phyloP scores from a whole-genome alignment of 2,113 vertebrate species.

The Lophura nycthemera region DNA sequence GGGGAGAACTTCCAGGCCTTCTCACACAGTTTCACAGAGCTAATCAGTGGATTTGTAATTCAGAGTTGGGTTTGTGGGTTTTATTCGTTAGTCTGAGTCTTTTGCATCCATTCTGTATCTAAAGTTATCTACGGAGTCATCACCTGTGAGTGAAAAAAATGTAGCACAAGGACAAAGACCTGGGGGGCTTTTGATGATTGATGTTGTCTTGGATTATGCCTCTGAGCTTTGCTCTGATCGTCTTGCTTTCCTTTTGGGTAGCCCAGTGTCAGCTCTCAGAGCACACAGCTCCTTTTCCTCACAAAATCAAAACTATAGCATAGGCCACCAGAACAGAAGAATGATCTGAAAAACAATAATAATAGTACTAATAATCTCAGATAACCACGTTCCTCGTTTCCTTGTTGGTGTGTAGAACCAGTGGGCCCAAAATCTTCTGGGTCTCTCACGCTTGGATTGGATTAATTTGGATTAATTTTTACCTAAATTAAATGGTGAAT shows the following conservation, averaged over 20 bases:
- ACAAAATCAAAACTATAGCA: neutral
- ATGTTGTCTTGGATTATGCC: neutral
- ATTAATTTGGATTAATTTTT: constrained; percentile 4
- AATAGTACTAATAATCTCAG: no score
- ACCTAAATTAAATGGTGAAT: neutral
- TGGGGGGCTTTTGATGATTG: neutral
- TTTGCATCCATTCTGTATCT: neutral
- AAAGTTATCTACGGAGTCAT: neutral
- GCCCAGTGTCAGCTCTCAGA: neutral
- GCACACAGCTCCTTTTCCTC: neutral
- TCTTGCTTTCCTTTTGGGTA: neutral
- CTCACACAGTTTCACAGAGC: neutral
- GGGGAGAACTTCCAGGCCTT: neutral
- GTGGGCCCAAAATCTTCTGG: neutral
- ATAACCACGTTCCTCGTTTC: neutral
- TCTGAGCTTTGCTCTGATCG: neutral
- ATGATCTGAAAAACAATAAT: neutral
- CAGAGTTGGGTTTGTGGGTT: neutral
- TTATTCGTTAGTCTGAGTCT: accelerated
- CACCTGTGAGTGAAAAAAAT: neutral
- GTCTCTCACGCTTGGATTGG: neutral
- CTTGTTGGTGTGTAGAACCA: neutral
- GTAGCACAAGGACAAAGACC: neutral
- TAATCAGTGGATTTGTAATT: neutral
- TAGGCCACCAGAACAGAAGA: neutral